Conservation (phyloP, 2,797 vertebrate genomes). For the Coregonus sp. region DNA sequence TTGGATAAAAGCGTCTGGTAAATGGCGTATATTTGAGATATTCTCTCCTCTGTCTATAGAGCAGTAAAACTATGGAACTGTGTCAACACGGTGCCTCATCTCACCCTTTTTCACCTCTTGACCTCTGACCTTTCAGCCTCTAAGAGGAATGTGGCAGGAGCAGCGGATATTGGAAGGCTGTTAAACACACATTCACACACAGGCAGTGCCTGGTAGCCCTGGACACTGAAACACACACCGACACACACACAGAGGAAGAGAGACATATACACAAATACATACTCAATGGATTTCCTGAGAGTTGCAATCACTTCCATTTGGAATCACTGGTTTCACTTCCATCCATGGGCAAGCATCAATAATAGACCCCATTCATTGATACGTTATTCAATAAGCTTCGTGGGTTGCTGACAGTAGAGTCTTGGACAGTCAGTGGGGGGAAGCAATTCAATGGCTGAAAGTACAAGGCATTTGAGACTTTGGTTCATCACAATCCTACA, state of each 20-base stretch:
- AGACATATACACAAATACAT: constrained; percentile 18
- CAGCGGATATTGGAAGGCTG: constrained; percentile 15
- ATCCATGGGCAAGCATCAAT: constrained; percentile 50
- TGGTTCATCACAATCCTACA: constrained; percentile 21
- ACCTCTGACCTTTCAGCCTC: constrained; percentile 43
- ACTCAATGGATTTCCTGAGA: constrained; percentile 63
- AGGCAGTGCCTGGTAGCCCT: not conserved
- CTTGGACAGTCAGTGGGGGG: too few species aligned
- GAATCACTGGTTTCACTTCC: constrained; percentile 62
- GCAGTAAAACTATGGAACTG: not conserved
- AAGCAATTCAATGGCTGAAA: not conserved
- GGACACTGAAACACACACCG: not conserved
- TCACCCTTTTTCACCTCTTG: constrained; percentile 19
- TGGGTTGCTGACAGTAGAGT: too few species aligned
- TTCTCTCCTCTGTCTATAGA: not conserved
- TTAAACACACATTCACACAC: constrained; percentile 10
- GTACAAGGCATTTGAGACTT: constrained; percentile 27
- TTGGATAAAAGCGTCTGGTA: not conserved
- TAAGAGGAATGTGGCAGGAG: constrained; percentile 48
- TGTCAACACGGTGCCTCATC: constrained; percentile 14
- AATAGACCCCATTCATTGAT: constrained; percentile 56
- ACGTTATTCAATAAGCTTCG: constrained; percentile 55
- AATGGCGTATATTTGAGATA: not conserved
- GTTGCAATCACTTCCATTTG: constrained; percentile 60
- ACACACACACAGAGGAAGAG: not conserved